phyloP scores from a whole-genome alignment of 2,797 vertebrate genomes.

The Trachops cirrhosus region DNA sequence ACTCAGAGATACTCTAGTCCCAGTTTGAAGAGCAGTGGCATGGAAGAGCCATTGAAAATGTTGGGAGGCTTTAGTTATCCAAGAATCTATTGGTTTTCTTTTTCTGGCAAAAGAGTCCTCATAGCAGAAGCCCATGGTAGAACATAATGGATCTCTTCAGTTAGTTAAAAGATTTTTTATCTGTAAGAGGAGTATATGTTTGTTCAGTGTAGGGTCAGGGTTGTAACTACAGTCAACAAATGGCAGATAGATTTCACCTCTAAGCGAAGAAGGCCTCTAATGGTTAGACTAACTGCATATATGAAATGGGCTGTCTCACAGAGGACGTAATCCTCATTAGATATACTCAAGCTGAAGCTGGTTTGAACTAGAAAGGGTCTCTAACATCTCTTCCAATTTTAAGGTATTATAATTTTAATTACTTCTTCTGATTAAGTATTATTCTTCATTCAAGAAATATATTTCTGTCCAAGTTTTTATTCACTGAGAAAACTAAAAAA shows the following conservation, averaged over 20 bases:
- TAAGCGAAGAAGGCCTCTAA: neutral
- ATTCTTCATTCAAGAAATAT: conserved; percentile 40
- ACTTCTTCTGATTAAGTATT: conserved; percentile 32
- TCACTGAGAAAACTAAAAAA: neutral
- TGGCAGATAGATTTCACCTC: neutral
- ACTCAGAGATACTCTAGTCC: neutral
- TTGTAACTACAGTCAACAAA: conserved; percentile 30
- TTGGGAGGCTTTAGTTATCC: neutral
- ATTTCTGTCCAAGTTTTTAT: conserved; percentile 45
- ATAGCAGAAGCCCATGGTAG: neutral
- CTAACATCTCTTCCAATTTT: neutral
- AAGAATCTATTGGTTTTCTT: conserved; percentile 21
- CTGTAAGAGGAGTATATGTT: neutral
- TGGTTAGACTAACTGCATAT: neutral
- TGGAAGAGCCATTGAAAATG: conserved; percentile 5
- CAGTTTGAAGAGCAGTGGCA: neutral
- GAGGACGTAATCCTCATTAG: neutral
- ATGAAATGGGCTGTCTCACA: neutral
- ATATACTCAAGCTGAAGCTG: neutral
- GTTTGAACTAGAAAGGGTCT: neutral
- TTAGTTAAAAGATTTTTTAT: conserved; percentile 43
- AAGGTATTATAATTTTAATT: neutral
- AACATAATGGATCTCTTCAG: neutral
- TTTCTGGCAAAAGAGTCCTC: neutral
- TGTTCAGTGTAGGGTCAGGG: neutral